These are phyloP conservation scores for Petrocephalus zakoni DNA, from an alignment of 2,113 vertebrate species.

Conservation along the genomic window DNA sequence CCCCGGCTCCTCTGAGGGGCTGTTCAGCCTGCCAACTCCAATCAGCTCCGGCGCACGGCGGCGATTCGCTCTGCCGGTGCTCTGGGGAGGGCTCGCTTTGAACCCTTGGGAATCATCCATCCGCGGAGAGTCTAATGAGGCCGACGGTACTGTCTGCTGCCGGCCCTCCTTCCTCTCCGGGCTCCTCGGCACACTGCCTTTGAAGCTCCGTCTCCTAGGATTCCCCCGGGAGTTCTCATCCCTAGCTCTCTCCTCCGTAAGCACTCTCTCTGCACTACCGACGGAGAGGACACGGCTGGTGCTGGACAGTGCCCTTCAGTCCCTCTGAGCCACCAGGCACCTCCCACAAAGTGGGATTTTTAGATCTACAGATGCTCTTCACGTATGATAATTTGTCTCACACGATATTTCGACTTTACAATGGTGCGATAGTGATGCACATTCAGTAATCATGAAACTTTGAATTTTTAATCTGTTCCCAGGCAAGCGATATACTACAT, in stretches of 20 bases:
- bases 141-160: not conserved
- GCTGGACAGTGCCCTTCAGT: not conserved
- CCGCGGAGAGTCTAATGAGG: constrained; percentile 10
- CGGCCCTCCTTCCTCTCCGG: not conserved
- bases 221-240: not conserved
- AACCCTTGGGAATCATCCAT: constrained; percentile 14
- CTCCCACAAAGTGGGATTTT: not conserved
- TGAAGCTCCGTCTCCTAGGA: not conserved
- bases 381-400: too few species aligned
- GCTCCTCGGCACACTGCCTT: not conserved
- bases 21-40: constrained; percentile 33
- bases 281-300: not conserved
- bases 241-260: not conserved
- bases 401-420: not conserved
- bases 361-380: not conserved
- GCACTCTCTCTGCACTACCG: not conserved
- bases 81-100: constrained; percentile 2
- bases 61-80: not conserved
- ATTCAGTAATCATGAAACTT: not conserved
- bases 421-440: not conserved
- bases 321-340: not conserved
- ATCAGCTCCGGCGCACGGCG: constrained; percentile 21
- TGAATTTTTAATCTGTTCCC: not conserved
- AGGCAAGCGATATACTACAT: not conserved
- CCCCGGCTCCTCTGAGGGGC: not conserved